These are phyloP conservation scores for Aelia acuminata DNA, from an alignment of 2,888 invertebrate genomes.

Conservation along the genomic window DNA sequence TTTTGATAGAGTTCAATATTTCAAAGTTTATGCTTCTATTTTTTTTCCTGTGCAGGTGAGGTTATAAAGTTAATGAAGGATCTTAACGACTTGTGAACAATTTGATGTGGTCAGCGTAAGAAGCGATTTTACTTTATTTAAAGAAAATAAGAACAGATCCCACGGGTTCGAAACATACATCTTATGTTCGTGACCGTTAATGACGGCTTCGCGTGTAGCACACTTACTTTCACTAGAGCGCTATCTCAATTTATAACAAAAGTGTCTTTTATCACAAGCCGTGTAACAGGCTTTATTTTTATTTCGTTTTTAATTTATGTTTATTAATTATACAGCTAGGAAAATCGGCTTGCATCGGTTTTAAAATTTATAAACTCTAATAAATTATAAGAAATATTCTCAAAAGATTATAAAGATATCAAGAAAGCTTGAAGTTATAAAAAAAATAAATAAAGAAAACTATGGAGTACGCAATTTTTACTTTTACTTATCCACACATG, in stretches of 20 bases:
- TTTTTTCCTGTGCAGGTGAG: no score
- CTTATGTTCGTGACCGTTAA: conserved; percentile 8
- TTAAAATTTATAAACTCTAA: background rate
- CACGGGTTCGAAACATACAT: background rate
- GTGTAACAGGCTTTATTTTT: background rate
- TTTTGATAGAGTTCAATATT: no score
- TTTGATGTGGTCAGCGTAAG: no score
- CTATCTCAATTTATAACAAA: conserved; percentile 36
- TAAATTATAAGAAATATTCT: no score
- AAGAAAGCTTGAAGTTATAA: no score
- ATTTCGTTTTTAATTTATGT: background rate
- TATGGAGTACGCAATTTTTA: no score
- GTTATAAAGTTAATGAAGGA: no score
- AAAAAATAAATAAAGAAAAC: no score
- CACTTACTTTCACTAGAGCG: background rate
- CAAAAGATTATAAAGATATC: no score
- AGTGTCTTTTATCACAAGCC: background rate
- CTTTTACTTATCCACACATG: no score
- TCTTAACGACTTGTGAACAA: no score
- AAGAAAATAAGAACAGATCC: background rate
- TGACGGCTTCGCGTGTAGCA: background rate
- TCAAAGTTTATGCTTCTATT: no score
- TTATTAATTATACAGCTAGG: background rate
- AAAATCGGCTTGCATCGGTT: background rate
- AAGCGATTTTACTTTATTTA: background rate